phyloP scores from a whole-genome alignment of 2,888 invertebrate species.

The Cinara cedri region DNA sequence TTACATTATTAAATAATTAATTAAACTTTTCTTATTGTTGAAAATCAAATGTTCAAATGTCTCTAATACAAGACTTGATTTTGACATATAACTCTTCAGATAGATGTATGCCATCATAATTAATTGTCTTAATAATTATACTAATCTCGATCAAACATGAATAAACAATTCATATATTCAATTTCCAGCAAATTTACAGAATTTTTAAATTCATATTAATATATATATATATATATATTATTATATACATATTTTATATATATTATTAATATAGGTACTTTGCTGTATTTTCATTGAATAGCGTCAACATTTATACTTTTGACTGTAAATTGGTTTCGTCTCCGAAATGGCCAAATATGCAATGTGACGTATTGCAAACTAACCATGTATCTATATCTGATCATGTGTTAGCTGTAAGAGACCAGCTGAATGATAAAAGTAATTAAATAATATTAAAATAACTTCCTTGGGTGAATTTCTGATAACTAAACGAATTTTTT shows the following conservation, averaged over 20 bases:
- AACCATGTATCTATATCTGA: slow-evolving; percentile 81
- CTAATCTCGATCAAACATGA: too few species aligned
- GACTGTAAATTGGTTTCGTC: slow-evolving; percentile 86
- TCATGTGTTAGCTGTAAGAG: slow-evolving; percentile 85
- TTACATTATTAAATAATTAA: too few species aligned
- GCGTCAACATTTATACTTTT: slow-evolving; percentile 87
- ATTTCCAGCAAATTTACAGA: background rate
- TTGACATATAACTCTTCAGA: too few species aligned
- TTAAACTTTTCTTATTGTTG: too few species aligned
- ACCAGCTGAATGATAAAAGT: slow-evolving; percentile 84
- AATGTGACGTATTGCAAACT: slow-evolving; percentile 79
- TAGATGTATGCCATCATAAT: too few species aligned
- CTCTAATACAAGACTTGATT: too few species aligned
- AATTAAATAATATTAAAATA: slow-evolving; percentile 58
- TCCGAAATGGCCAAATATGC: slow-evolving; percentile 84
- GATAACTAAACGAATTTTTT: slow-evolving; percentile 58
- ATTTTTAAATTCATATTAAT: background rate
- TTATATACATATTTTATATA: too few species aligned
- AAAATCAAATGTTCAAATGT: too few species aligned
- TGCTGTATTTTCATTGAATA: slow-evolving; percentile 82
- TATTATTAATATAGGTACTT: slow-evolving; percentile 73
- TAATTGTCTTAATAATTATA: too few species aligned
- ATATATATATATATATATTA: too few species aligned
- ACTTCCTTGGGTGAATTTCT: background rate
- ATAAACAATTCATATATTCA: too few species aligned